phyloP scores from a whole-genome alignment of 2,113 vertebrate genomes.

The Thalassoma bifasciatum region DNA sequence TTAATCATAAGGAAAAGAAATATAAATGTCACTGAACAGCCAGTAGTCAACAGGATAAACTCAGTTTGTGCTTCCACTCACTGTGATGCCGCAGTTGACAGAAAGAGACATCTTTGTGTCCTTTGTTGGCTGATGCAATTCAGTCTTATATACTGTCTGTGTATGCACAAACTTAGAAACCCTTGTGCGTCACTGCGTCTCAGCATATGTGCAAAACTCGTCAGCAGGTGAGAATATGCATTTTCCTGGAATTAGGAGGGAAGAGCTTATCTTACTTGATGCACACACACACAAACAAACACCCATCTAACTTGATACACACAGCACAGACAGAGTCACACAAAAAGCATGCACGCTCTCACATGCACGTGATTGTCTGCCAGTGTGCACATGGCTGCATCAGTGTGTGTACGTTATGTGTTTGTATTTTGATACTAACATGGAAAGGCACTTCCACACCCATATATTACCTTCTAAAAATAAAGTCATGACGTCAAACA shows the following conservation, averaged over 20 bases:
- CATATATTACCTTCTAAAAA: conserved; percentile 91
- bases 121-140: conserved; percentile 29
- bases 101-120: conserved; percentile 11
- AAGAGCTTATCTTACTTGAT: conserved; percentile 21
- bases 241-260: conserved; percentile 42
- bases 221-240: conserved; percentile 58
- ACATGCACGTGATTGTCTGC: conserved; percentile 32
- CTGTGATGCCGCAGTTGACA: conserved; percentile 20
- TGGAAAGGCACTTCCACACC: conserved; percentile 88
- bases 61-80: conserved; percentile 32
- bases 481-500: conserved; percentile 88
- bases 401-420: conserved; percentile 66
- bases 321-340: conserved; percentile 24
- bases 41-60: conserved; percentile 37
- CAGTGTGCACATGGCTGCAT: conserved; percentile 52
- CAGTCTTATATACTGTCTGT: neutral
- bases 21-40: conserved; percentile 22
- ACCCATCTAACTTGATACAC: too few relatives aligned
- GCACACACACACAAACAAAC: too few relatives aligned
- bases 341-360: conserved; percentile 3
- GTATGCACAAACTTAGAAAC: conserved; percentile 14
- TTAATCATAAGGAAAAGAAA: neutral
- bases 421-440: conserved; percentile 86
- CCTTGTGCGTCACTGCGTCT: conserved; percentile 13
- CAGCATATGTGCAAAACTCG: conserved; percentile 39